Conservation (phyloP, 2,888 invertebrate genomes). For the Acanthacorydalis orientalis region DNA sequence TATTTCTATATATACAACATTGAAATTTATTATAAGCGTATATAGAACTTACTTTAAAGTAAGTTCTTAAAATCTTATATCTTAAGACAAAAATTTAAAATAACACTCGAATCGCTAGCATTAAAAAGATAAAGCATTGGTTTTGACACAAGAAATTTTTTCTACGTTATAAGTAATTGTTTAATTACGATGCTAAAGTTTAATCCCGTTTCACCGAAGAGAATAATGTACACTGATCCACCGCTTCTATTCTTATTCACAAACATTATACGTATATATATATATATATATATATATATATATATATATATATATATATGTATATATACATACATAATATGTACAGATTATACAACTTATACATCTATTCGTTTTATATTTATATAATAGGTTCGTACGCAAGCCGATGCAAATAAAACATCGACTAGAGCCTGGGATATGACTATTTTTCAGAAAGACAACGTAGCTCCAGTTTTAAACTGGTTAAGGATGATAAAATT, state of each 20-base stretch:
- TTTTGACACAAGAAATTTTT: no score
- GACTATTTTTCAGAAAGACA: constrained; percentile 22
- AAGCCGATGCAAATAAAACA: not conserved
- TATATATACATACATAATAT: not conserved
- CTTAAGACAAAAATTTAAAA: not conserved
- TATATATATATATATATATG: not conserved
- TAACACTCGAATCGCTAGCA: not conserved
- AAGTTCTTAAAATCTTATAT: not conserved
- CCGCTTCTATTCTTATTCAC: no score
- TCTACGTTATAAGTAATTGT: no score
- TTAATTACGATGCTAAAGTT: no score
- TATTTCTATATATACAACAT: not conserved
- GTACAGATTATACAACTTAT: not conserved
- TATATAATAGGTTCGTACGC: not conserved
- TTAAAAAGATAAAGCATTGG: no score
- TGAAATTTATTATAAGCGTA: not conserved
- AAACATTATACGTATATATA: no score
- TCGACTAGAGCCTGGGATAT: constrained; percentile 9
- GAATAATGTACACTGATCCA: no score
- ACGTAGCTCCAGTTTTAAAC: constrained; percentile 16
- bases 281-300: not conserved
- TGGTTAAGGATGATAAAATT: not conserved
- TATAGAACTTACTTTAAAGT: not conserved
- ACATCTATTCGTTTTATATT: not conserved
- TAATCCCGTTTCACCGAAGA: no score